Conservation (phyloP, 2,888 invertebrate genomes). For the Callinectes sapidus region DNA sequence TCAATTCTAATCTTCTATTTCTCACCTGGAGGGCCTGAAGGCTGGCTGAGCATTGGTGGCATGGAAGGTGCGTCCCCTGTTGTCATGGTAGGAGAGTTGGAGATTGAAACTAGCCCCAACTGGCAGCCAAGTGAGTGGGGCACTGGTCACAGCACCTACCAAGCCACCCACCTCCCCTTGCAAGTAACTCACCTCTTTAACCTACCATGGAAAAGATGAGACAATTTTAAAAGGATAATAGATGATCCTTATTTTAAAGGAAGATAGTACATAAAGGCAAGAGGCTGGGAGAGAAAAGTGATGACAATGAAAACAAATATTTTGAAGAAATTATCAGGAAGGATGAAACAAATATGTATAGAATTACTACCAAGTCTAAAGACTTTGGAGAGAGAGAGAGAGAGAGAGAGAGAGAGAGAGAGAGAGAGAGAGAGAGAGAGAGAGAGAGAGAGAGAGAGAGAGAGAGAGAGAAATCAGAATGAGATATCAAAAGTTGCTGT, state of each 20-base stretch:
- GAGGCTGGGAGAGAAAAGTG: background rate
- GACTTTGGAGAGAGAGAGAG: background rate
- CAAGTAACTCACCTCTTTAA: conserved; percentile 63
- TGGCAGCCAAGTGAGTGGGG: conserved; percentile 42
- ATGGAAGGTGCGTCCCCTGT: conserved; percentile 67
- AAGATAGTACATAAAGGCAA: background rate
- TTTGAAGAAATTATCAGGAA: no score
- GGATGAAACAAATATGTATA: no score
- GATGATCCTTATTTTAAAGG: no score
- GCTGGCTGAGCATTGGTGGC: conserved; percentile 57
- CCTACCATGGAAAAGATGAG: conserved; percentile 43
- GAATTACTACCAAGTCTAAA: no score
- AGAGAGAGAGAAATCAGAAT: no score
- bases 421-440: background rate
- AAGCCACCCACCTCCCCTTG: conserved; percentile 46
- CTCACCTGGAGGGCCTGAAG: conserved; percentile 62
- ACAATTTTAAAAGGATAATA: background rate
- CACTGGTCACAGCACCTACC: conserved; percentile 42
- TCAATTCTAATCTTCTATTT: background rate
- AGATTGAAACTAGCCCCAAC: conserved; percentile 57
- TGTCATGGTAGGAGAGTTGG: conserved; percentile 66
- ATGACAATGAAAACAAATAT: background rate
- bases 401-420: background rate
- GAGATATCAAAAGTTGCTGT: no score
- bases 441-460: background rate